These are phyloP conservation scores for Phymorhynchus buccinoides DNA, from an alignment of 1,140 invertebrate genomes.

Conservation along the genomic window DNA sequence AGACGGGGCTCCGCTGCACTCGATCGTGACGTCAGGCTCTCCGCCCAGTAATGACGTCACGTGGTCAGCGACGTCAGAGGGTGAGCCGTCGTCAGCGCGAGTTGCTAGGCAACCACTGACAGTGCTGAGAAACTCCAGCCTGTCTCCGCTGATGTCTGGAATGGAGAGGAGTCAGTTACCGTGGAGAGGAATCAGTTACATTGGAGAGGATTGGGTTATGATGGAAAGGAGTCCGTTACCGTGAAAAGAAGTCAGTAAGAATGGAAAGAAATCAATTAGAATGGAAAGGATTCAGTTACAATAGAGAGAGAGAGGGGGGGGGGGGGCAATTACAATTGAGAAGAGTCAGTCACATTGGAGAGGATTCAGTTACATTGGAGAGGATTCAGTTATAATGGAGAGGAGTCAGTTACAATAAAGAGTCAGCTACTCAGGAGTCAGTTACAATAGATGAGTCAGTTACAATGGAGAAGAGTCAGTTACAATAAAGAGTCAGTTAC, in stretches of 20 bases:
- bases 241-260: too few relatives aligned
- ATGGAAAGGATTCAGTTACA: background rate
- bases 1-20: constrained; percentile 87
- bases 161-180: background rate
- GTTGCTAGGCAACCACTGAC: constrained; percentile 85
- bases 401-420: too few relatives aligned
- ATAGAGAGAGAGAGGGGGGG: too few relatives aligned
- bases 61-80: constrained; percentile 79
- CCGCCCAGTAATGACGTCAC: constrained; percentile 79
- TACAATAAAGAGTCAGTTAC: too few relatives aligned
- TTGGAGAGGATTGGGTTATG: background rate
- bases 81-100: constrained; percentile 46
- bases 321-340: too few relatives aligned
- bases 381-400: too few relatives aligned
- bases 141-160: constrained; percentile 72
- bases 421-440: background rate
- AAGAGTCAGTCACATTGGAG: background rate
- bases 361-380: background rate
- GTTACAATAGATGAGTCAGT: too few relatives aligned
- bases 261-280: too few relatives aligned
- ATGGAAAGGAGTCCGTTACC: too few relatives aligned
- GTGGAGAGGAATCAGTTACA: background rate
- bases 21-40: constrained; percentile 84
- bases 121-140: constrained; percentile 84
- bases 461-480: too few relatives aligned